Evolutionary conservation across 1,140 invertebrate genomes (phyloP), one percentile per base, ranked within the genome.

Genomic region (Euura lappo): DNA sequence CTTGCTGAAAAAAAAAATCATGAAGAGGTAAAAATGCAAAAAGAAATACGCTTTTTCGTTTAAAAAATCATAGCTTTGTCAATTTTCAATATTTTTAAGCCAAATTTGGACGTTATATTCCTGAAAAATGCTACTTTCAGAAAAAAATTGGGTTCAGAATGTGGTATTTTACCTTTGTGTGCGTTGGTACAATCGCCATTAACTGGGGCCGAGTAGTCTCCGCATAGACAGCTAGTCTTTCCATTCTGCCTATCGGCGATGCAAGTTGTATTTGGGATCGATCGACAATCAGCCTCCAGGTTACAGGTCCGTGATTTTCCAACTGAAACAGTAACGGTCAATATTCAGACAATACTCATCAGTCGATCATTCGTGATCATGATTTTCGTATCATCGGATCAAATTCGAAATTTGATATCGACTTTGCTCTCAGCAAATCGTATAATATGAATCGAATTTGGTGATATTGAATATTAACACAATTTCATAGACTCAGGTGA

Each of bases 241-340:
- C 89, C 85, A 77, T 92, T 91, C 72, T 87, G 88, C 42, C 88
- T 87, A 60, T 92, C 91, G 47, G 89, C 81, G 4, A 93, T 89
- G 72, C 92, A 93, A 28, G 91, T 92, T 42, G 91, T 91, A 70
- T 90, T 90, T 80, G 89, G 90, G 75, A 93, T 91, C 8, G 89
- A 90, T 5, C 86, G 86, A 76, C 92, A 93, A 11, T 93, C 91
- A 4, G 88, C 84, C 71, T 93, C 89, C 42, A 87, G 84, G 51
- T 79, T 88, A 78, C 92, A 93, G 45, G 91, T 90, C 4, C 90
- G 88, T 44, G 91, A 91, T 88, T 84, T 85, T n/a, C 84, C 83
- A 70, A 84, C 85, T 87, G 75, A 42, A 82, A 84, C 72, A 74
- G 7, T 75, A 66, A 75, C 44, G 42, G 28, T 28, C 47, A 74